A percentile compares a stretch with the other conserved stretches of the same genome.
Evolutionary conservation across 2,113 vertebrate species (phyloP).

Genomic region (Brachypodius melanocephalos): DNA sequence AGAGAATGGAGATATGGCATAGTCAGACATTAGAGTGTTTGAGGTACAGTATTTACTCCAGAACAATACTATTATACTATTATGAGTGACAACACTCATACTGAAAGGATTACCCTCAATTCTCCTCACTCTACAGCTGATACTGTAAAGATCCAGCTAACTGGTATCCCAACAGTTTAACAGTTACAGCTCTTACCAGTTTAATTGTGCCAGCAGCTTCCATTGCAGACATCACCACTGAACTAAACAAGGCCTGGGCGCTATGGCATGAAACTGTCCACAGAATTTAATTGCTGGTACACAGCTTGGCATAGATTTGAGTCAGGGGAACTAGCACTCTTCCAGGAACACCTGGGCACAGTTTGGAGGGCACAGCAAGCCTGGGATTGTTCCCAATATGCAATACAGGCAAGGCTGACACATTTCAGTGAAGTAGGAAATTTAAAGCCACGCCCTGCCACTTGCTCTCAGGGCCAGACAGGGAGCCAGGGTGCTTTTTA

Average conservation of each 20-base stretch:
- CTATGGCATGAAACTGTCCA: not conserved
- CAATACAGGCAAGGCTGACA: not conserved
- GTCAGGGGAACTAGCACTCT: not conserved
- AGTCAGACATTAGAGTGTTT: not conserved
- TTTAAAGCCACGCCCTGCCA: not conserved
- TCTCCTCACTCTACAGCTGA: not conserved
- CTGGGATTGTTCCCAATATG: not conserved
- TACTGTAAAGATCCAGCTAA: not conserved
- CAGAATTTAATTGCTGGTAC: not conserved
- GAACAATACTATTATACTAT: not conserved
- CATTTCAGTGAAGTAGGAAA: not conserved
- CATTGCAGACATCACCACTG: not conserved
- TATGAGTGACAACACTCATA: not conserved
- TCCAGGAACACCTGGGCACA: not conserved
- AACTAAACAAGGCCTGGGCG: not conserved
- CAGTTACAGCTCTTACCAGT: not conserved
- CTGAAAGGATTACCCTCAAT: not conserved
- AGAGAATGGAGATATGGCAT: not conserved
- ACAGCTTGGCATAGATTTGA: not conserved
- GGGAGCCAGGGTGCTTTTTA: not conserved
- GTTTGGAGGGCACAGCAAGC: not conserved
- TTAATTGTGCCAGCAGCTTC: not conserved
- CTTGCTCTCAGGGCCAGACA: not conserved
- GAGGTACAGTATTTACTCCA: not conserved
- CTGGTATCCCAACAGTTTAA: not conserved